A percentile compares a stretch with the other conserved stretches of the same genome.
phyloP scores from a whole-genome alignment of 2,113 vertebrate genomes.

The Pelusios castaneus region DNA sequence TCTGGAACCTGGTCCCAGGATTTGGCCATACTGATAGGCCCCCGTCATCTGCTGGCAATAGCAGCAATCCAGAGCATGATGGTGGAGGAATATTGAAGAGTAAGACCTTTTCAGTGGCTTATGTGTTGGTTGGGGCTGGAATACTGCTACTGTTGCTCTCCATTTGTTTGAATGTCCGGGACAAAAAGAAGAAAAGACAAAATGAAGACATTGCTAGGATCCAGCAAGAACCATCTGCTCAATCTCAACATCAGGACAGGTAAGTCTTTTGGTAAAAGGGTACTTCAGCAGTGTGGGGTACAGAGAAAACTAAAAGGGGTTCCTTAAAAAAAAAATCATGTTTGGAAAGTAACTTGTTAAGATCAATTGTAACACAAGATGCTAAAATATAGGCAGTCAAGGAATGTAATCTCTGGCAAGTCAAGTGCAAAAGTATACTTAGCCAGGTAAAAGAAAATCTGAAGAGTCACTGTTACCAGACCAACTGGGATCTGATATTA shows the following conservation, averaged over 20 bases:
- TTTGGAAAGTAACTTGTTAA: background rate
- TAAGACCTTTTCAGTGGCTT: slow-evolving; percentile 91
- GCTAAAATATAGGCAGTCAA: background rate
- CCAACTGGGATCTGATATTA: too few species aligned
- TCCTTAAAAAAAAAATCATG: background rate
- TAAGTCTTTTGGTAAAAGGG: background rate
- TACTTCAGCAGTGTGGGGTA: accelerated
- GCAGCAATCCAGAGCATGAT: slow-evolving; percentile 61
- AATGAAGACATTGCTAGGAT: slow-evolving; percentile 44
- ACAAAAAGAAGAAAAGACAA: slow-evolving; percentile 79
- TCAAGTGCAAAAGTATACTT: background rate
- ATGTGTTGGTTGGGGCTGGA: slow-evolving; percentile 88
- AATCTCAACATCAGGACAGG: slow-evolving; percentile 72
- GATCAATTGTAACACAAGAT: accelerated
- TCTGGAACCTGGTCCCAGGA: slow-evolving; percentile 92
- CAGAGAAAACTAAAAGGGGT: accelerated
- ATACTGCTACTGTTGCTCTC: slow-evolving; percentile 89
- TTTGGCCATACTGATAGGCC: slow-evolving; percentile 35
- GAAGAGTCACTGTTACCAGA: background rate
- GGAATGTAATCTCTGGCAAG: background rate
- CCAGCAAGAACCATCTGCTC: background rate
- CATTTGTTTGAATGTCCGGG: slow-evolving; percentile 88
- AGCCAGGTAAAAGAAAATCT: background rate
- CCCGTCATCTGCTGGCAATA: slow-evolving; percentile 34
- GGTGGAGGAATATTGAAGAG: slow-evolving; percentile 57